Base-by-base conservation (phyloP, 2,797 vertebrate species). In the Pangasius djambal region DNA sequence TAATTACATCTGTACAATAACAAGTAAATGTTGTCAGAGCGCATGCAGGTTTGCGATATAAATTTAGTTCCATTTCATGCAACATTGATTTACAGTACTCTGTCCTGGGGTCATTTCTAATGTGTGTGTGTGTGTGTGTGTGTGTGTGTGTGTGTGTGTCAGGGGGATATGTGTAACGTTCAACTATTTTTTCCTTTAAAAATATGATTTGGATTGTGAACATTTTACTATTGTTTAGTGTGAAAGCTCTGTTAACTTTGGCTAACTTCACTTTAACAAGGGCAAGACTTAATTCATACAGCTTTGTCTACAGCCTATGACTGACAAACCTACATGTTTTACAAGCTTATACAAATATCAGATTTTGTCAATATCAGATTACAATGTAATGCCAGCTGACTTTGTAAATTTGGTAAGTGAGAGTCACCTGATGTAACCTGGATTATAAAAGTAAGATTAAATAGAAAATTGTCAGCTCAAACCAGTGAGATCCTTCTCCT, bases 1-100 rank as follows among this genome's bases (percentile, higher is more conserved):
- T 87, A 89, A 87, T 77, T 87, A 28, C 89, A 89, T 77, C 57
- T 84, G 75, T 84, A 78, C 48, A 84, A 67, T 50, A 59, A 65
- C 40, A 86, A 70, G 59, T 72, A 55, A 82, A 83, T 25, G 75
- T 61, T 89, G 63, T 63, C 74, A 40, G 34, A 40, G 85, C 4
- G 25, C 57, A 65, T 40, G 50, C 37, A 48, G 3, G 13, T 83
- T 61, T 78, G 81, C 12, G 2, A 77, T 72, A 31, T 65, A 75
- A 50, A 22, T 59, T 59, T 78, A 25, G 10, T 77, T 77, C 25
- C 18, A n/a, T 69, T 87, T 87, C 59, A 48, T 50, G 34, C 28
- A 48, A 67, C 34, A 67, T 48, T 67, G 37, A 65, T 55, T 72
- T 82, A 55, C 9, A 28, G 22, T 61, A n/a, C 34, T 63, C 12